These are phyloP conservation scores for Solea solea DNA, from an alignment of 2,113 vertebrate species.

Conservation along the genomic window DNA sequence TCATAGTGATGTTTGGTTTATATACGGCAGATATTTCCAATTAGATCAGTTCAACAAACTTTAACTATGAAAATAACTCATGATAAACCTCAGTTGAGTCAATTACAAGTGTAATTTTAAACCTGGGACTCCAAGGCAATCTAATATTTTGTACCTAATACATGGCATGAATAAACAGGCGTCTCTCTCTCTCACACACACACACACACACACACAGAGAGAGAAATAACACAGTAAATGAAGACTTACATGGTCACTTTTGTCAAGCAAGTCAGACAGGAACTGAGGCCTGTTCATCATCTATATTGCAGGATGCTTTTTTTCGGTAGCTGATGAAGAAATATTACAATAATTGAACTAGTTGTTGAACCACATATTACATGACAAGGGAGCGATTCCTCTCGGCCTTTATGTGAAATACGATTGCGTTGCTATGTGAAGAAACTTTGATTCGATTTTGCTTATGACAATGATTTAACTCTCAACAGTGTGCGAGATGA, in stretches of 20 bases:
- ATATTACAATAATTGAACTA: conserved; percentile 25
- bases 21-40: conserved; percentile 10
- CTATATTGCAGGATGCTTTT: not conserved
- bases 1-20: not conserved
- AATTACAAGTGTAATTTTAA: conserved; percentile 21
- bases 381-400: not conserved
- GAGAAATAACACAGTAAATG: conserved; percentile 27
- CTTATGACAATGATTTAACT: not conserved
- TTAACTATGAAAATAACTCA: conserved; percentile 27
- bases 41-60: conserved; percentile 13
- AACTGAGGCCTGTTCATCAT: conserved; percentile 13
- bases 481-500: not conserved
- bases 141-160: conserved; percentile 21
- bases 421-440: not conserved
- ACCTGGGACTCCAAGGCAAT: not conserved
- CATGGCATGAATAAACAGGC: conserved; percentile 11
- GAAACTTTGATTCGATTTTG: conserved; percentile 7
- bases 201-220: not conserved
- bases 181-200: not conserved
- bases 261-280: not conserved
- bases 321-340: conserved; percentile 16
- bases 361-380: not conserved
- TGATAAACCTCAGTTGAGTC: conserved; percentile 35
- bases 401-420: not conserved
- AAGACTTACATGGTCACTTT: conserved; percentile 30